phyloP scores from a whole-genome alignment of 2,888 invertebrate genomes.

The Caenorhabditis virilis region DNA sequence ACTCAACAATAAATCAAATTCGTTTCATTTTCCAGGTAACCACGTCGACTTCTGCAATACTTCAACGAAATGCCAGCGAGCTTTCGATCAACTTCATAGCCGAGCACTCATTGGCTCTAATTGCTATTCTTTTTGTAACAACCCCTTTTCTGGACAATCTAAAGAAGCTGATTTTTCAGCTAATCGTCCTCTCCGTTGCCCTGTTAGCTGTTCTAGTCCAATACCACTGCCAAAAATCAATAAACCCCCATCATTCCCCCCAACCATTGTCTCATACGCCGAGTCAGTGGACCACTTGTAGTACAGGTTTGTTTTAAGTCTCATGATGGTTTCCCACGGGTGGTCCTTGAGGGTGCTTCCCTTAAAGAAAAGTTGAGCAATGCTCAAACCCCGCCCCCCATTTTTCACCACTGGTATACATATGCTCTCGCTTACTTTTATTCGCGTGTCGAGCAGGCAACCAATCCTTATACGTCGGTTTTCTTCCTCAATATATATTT shows the following conservation, averaged over 20 bases:
- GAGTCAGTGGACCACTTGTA: constrained; percentile 49
- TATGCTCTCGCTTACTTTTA: too few relatives aligned
- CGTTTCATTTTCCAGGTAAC: constrained; percentile 31
- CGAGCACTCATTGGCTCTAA: constrained; percentile 42
- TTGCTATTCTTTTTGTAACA: constrained; percentile 44
- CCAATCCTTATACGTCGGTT: too few relatives aligned
- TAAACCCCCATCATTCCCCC: neutral
- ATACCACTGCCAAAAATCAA: constrained; percentile 39
- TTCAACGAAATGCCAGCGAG: constrained; percentile 18
- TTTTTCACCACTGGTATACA: too few relatives aligned
- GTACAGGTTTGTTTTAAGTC: constrained; percentile 46
- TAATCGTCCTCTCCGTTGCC: constrained; percentile 41
- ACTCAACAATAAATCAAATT: too few relatives aligned
- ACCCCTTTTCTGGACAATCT: neutral
- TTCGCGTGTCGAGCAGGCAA: too few relatives aligned
- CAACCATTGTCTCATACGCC: constrained; percentile 23
- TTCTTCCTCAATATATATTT: too few relatives aligned
- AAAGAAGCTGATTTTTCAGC: constrained; percentile 19
- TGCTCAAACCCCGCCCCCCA: too few relatives aligned
- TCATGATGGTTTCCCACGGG: too few relatives aligned
- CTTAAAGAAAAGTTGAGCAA: too few relatives aligned
- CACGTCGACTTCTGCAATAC: constrained; percentile 28
- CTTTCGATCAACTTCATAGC: constrained; percentile 40
- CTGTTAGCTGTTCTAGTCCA: constrained; percentile 44
- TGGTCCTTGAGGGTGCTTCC: too few relatives aligned